Conservation (phyloP, 2,113 vertebrate species). For the Brachionichthys hirsutus region DNA sequence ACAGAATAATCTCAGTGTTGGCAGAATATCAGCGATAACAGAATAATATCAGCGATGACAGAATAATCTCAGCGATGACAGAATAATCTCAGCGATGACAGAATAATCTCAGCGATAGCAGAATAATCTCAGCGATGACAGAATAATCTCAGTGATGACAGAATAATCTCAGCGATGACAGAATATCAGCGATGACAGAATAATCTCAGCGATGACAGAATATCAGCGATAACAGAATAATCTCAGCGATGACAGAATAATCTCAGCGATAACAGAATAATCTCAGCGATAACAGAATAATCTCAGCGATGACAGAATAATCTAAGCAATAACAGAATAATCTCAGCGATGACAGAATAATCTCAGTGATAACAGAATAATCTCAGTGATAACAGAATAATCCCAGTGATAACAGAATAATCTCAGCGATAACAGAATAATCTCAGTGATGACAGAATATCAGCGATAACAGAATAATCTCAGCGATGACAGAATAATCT, state of each 20-base stretch:
- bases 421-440: conserved; percentile 28
- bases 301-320: too few relatives aligned
- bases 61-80: conserved; percentile 27
- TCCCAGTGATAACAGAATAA: conserved; percentile 28
- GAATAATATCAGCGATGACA: conserved; percentile 27
- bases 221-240: conserved; percentile 28
- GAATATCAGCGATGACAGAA: too few relatives aligned
- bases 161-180: conserved; percentile 29
- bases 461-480: conserved; percentile 28
- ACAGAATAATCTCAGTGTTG: conserved; percentile 25
- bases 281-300: conserved; percentile 28
- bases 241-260: conserved; percentile 27
- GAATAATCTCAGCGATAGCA: conserved; percentile 27
- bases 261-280: conserved; percentile 28
- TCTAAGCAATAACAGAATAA: conserved; percentile 28
- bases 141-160: conserved; percentile 25
- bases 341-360: conserved; percentile 27
- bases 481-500: conserved; percentile 27
- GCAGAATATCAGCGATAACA: too few relatives aligned
- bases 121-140: conserved; percentile 27
- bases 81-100: conserved; percentile 27
- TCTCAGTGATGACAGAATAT: too few relatives aligned
- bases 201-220: conserved; percentile 28
- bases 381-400: too few relatives aligned
- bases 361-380: conserved; percentile 26